phyloP scores from a whole-genome alignment of 2,888 invertebrate species.

The Rutpela maculata region DNA sequence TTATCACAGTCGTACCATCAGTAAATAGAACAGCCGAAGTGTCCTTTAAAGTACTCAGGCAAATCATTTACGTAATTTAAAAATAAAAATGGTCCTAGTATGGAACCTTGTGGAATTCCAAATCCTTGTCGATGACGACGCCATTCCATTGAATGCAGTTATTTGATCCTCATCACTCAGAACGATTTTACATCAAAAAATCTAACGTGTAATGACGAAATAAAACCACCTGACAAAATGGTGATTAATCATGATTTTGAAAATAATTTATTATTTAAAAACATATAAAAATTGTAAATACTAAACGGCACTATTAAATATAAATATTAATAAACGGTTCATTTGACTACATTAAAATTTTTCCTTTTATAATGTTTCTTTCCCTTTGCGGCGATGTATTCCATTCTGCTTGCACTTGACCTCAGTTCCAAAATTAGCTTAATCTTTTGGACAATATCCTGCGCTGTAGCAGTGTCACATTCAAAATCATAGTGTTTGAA shows the following conservation, averaged over 20 bases:
- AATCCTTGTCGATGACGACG: too few relatives aligned
- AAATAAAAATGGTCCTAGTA: too few relatives aligned
- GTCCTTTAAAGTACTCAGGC: too few relatives aligned
- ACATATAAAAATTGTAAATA: slow-evolving; percentile 22
- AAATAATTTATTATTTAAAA: background rate
- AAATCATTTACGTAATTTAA: too few relatives aligned
- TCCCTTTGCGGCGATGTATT: slow-evolving; percentile 87
- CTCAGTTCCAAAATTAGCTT: slow-evolving; percentile 90
- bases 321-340: slow-evolving; percentile 19
- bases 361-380: slow-evolving; percentile 79
- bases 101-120: too few relatives aligned
- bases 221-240: too few relatives aligned
- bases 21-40: too few relatives aligned
- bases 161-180: too few relatives aligned
- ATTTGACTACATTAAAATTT: slow-evolving; percentile 49
- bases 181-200: too few relatives aligned
- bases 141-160: too few relatives aligned
- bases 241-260: background rate
- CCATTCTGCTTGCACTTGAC: slow-evolving; percentile 86
- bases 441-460: slow-evolving; percentile 91
- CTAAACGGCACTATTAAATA: slow-evolving; percentile 19
- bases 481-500: slow-evolving; percentile 95
- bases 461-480: slow-evolving; percentile 83
- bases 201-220: too few relatives aligned
- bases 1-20: too few relatives aligned